A percentile compares a stretch with the other conserved stretches of the same genome.
phyloP scores from a whole-genome alignment of 2,113 vertebrate genomes.

The Bambusicola thoracicus region DNA sequence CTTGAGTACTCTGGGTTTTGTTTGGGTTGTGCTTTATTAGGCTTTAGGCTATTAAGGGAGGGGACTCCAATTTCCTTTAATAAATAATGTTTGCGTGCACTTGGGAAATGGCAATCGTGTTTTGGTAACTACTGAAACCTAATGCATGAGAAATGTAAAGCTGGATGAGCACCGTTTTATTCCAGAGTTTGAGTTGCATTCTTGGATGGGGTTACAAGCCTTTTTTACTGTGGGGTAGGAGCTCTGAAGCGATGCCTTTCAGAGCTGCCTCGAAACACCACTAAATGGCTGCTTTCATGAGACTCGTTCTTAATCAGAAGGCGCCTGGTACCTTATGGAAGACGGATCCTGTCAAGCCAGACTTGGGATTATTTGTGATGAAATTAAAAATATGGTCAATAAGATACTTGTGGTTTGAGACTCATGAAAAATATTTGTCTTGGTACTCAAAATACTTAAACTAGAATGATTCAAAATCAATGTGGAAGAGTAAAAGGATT shows the following conservation, averaged over 20 bases:
- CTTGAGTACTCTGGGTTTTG: not conserved
- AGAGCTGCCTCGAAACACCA: constrained; percentile 1
- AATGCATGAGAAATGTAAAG: constrained; percentile 9
- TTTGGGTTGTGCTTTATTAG: not conserved
- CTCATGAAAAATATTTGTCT: constrained; percentile 66
- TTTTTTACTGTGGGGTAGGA: not conserved
- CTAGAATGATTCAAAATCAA: constrained; percentile 65
- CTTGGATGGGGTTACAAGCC: not conserved
- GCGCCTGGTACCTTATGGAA: constrained; percentile 4
- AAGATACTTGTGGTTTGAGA: constrained; percentile 59
- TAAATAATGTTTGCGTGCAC: not conserved
- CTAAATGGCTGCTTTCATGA: constrained; percentile 14
- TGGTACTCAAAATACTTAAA: constrained; percentile 52
- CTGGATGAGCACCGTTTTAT: not conserved
- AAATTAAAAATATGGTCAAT: constrained; percentile 59
- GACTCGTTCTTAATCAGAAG: not conserved
- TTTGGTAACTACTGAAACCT: not conserved
- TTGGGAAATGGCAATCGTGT: constrained; percentile 1
- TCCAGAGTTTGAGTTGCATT: not conserved
- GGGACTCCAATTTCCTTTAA: not conserved
- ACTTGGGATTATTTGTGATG: constrained; percentile 40
- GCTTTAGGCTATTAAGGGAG: not conserved
- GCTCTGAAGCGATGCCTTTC: not conserved
- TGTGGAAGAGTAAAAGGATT: constrained; percentile 58
- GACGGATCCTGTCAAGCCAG: constrained; percentile 2